phyloP scores from a whole-genome alignment of 2,888 invertebrate species.

The Callyntrura sp. region DNA sequence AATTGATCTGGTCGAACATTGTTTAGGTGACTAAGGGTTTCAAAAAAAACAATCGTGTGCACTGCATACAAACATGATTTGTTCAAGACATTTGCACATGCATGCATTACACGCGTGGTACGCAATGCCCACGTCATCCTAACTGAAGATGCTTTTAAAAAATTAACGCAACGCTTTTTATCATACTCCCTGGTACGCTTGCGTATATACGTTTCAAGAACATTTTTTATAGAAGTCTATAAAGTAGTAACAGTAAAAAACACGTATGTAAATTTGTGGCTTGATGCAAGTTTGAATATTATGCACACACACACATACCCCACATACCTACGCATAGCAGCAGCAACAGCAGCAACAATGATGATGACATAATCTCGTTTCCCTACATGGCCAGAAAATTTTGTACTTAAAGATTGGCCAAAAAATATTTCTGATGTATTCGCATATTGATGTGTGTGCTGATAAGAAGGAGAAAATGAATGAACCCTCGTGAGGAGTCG shows the following conservation, averaged over 20 bases:
- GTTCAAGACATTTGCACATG: not conserved
- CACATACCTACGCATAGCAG: not conserved
- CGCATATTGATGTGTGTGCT: constrained; percentile 12
- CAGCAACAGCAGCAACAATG: too few relatives aligned
- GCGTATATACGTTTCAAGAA: constrained; percentile 10
- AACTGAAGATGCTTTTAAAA: constrained; percentile 16
- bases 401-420: not conserved
- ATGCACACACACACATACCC: not conserved
- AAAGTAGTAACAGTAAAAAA: not conserved
- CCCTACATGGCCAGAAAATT: constrained; percentile 18
- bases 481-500: not conserved
- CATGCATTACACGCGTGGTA: not conserved
- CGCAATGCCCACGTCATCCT: constrained; percentile 30
- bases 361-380: constrained; percentile 50
- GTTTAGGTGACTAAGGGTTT: not conserved
- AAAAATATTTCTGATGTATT: constrained; percentile 28
- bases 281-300: not conserved
- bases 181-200: not conserved
- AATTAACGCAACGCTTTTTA: constrained; percentile 11
- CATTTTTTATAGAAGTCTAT: constrained; percentile 17
- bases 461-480: constrained; percentile 19
- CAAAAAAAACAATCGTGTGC: not conserved
- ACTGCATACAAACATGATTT: not conserved
- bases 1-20: not conserved
- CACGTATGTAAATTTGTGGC: not conserved